phyloP scores from a whole-genome alignment of 2,888 invertebrate species.

The Muschampia plurimacula region DNA sequence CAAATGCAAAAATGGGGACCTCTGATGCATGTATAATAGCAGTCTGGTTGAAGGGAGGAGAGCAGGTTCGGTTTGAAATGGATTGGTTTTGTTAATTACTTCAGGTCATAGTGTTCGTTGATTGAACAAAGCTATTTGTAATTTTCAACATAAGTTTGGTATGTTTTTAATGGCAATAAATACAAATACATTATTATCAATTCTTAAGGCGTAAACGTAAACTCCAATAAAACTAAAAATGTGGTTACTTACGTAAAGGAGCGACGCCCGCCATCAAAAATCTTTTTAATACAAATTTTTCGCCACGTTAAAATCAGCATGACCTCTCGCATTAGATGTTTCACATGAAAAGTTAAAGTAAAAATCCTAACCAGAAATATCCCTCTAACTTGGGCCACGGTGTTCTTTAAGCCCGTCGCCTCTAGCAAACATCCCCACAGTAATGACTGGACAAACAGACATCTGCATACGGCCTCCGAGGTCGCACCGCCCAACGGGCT shows the following conservation, averaged over 20 bases:
- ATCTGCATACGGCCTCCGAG: conserved; percentile 83
- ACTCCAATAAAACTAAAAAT: too few relatives aligned
- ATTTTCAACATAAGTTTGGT: not conserved
- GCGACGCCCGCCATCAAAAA: too few relatives aligned
- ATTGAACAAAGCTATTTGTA: not conserved
- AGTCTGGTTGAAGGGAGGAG: conserved; percentile 55
- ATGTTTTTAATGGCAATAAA: not conserved
- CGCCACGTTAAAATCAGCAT: too few relatives aligned
- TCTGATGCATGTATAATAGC: conserved; percentile 76
- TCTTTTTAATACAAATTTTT: too few relatives aligned
- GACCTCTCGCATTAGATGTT: too few relatives aligned
- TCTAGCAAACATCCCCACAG: conserved; percentile 53
- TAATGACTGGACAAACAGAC: conserved; percentile 87
- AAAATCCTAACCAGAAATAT: not conserved
- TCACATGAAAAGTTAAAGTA: not conserved
- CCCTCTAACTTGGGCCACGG: conserved; percentile 38
- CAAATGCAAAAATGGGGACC: conserved; percentile 81
- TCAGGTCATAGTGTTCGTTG: not conserved
- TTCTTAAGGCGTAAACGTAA: too few relatives aligned
- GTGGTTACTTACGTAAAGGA: too few relatives aligned
- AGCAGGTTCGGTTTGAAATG: conserved; percentile 7
- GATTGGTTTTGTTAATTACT: not conserved
- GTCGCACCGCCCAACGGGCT: conserved; percentile 28
- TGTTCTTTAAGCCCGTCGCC: conserved; percentile 42
- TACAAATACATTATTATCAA: too few relatives aligned